These are phyloP conservation scores for Oasisia sp. DNA, from an alignment of 2,888 invertebrate genomes.

Conservation along the genomic window DNA sequence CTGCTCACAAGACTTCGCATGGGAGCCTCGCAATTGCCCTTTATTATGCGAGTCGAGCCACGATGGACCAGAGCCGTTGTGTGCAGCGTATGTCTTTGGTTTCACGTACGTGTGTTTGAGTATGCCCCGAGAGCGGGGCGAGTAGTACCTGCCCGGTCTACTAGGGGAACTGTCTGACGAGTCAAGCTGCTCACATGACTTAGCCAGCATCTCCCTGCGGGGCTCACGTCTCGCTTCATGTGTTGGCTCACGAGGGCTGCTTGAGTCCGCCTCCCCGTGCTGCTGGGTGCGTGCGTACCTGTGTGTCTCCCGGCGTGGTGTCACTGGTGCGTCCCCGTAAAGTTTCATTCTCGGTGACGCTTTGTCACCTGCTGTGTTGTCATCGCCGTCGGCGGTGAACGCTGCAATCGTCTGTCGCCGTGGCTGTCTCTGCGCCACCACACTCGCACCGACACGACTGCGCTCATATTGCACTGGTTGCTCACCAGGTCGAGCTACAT, in stretches of 20 bases:
- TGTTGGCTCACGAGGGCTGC: not conserved
- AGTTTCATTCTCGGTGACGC: not conserved
- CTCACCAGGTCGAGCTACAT: not conserved
- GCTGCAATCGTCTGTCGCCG: not conserved
- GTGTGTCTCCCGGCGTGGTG: not conserved
- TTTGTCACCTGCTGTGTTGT: not conserved
- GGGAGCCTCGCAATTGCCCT: not conserved
- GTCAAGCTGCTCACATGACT: not conserved
- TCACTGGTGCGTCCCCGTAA: not conserved
- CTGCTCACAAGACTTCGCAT: not conserved
- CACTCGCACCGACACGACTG: not conserved
- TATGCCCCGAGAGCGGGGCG: not conserved
- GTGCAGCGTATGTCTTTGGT: not conserved
- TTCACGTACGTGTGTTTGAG: not conserved
- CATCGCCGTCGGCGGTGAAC: not conserved
- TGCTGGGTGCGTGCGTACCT: not conserved
- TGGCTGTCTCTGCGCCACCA: not conserved
- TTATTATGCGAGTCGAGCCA: not conserved
- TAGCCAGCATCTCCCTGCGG: not conserved
- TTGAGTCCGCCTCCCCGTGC: constrained; percentile 8
- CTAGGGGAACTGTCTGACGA: not conserved
- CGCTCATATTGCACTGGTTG: not conserved
- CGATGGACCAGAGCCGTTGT: not conserved
- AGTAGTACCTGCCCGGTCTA: not conserved
- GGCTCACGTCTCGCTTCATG: not conserved